Evolutionary conservation across 2,113 vertebrate species (phyloP), one percentile per base, ranked within the genome.

Genomic region (Zosterops pallidus): DNA sequence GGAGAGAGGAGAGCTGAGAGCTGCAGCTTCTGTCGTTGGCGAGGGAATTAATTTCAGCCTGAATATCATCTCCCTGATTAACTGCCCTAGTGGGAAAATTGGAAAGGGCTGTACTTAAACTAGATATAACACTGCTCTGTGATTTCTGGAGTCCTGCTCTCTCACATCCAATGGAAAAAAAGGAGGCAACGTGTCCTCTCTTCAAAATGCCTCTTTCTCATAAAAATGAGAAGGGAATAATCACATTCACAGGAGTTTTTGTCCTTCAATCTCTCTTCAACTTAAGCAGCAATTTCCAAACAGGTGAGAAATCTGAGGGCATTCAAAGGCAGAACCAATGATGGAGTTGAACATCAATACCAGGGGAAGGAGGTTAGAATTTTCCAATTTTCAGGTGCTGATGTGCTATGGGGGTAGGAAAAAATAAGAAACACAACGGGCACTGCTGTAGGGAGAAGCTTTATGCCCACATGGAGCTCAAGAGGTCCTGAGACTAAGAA

Each of bases 11-110:
- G 29, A 81, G 60, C 44, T 23, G 37, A 90, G 82, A 96, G 90
- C 69, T 90, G 68, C 84, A 80, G 79, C 85, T 86, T 90, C 68
- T 81, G 20, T 64, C 76, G 79, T 19, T 71, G 86, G 64, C 93
- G 86, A 90, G 65, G 76, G 86, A 96, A 95, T 92, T 93, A 53
- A 94, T 93, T 96, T 94, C 68, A 78, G 64, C 50, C 37, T 62
- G 76, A 89, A 89, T 84, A 92, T 71, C 60, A 60, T 89, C 79
- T 52, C 78, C 44, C 57, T 79, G 76, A 94, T 95, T 94, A 96
- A 92, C 79, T 83, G 50, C 14, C 62, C 75, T 35, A 28, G 47
- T 6, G 86, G 79, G 70, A 91, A 93, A 94, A 95, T 15, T 77
- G 83, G 86, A 93, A 86, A 86, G 65, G 46, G 49, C 50, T 79